Conservation (phyloP, 2,797 vertebrate genomes). For the Chelon labrosus region DNA sequence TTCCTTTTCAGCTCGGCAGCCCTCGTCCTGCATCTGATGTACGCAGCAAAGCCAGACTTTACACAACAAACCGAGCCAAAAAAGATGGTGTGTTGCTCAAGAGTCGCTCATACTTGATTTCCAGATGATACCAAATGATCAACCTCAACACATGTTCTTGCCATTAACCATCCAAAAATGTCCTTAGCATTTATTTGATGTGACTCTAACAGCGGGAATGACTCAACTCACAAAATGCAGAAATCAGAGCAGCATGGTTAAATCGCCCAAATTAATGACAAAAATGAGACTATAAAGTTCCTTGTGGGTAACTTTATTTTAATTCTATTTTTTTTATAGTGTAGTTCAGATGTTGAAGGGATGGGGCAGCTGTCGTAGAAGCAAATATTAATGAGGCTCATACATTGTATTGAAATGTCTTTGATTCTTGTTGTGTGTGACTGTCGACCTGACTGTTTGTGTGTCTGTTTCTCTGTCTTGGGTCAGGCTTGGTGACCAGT, state of each 20-base stretch:
- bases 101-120: constrained; percentile 27
- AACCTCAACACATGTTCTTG: constrained; percentile 18
- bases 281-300: constrained; percentile 23
- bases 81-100: background rate
- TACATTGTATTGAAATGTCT: too few species aligned
- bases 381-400: background rate
- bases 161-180: constrained; percentile 29
- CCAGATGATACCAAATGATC: constrained; percentile 27
- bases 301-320: constrained; percentile 18
- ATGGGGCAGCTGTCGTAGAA: background rate
- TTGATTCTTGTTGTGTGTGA: too few species aligned
- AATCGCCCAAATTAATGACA: constrained; percentile 18
- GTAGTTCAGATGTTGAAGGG: constrained; percentile 22
- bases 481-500: constrained; percentile 94
- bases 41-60: constrained; percentile 13
- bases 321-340: background rate
- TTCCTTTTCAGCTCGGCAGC: constrained; percentile 2
- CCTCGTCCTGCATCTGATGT: constrained; percentile 11
- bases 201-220: constrained; percentile 11
- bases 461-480: constrained; percentile 11
- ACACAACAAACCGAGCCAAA: background rate
- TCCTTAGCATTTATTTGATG: constrained; percentile 28
- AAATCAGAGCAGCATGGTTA: constrained; percentile 41
- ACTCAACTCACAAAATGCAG: constrained; percentile 14
- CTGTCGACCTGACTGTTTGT: too few species aligned